Base-by-base conservation (phyloP, 2,888 invertebrate genomes). In the Cheilosia urbana region DNA sequence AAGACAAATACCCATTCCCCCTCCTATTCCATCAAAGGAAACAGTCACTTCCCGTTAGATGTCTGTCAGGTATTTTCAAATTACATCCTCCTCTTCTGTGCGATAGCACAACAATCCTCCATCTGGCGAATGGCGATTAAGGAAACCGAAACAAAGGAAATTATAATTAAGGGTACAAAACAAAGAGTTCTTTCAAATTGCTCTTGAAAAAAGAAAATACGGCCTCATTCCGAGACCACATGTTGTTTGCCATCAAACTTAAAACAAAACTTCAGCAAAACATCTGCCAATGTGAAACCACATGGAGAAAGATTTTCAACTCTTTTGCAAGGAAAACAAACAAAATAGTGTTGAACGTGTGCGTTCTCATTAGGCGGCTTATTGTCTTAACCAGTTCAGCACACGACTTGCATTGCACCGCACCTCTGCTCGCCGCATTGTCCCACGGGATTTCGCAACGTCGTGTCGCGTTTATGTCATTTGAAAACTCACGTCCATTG, bases 341-440 rank as follows among this genome's bases (percentile, higher is more conserved):
- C 81, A 81, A 80, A 81, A 34, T 42, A 30, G n/a, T 45, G 47
- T 49, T 37, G 60, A 71, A 71, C 57, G 60, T 34, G 30, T 42
- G 76, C 81, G 63, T 63, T 68, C 80, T 85, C 85, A 85, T 85
- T 85, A 85, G 76, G 62, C 68, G 77, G 45, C 62, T 81, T 63
- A 85, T 85, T 85, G 85, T 85, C 81, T 85, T 77, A 77, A 77
- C 66, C 45, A 71, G 71, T 72, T 55, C 80, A 69, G 65, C 80
- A 73, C 81, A 85, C 85, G 81, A 66, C 76, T 62, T 30, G 49
- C 65, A 71, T 76, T 45, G 30, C 62, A 45, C 30, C 34, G 47
- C 65, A 60, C 47, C 58, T 21, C 34, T 34, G 15, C 68, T 30
- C 34, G 34, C 34, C 17, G 45, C 27, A 37, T 24, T 27, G 37